Conservation (phyloP, 2,888 invertebrate species). For the Cataglyphis livida region DNA sequence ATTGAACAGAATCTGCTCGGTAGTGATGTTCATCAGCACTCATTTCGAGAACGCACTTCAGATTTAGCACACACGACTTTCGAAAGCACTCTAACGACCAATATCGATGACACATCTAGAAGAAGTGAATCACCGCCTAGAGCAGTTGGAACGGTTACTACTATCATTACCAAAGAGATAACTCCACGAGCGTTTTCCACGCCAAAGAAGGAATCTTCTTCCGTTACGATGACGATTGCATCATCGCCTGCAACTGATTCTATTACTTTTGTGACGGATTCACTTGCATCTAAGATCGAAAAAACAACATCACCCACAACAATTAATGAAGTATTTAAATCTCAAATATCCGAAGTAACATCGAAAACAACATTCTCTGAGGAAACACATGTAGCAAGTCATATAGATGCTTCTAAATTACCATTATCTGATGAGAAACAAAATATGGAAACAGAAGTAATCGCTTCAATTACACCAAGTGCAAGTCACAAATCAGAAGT, state of each 20-base stretch:
- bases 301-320: neutral
- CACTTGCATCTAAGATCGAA: neutral
- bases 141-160: slow-evolving; percentile 80
- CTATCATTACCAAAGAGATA: slow-evolving; percentile 77
- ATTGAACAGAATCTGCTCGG: slow-evolving; percentile 90
- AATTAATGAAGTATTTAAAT: slow-evolving; percentile 12
- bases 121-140: slow-evolving; percentile 50
- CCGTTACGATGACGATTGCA: slow-evolving; percentile 16
- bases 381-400: slow-evolving; percentile 16
- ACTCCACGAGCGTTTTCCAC: slow-evolving; percentile 44
- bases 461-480: neutral
- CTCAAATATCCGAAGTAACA: neutral
- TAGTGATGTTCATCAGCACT: slow-evolving; percentile 76
- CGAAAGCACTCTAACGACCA: slow-evolving; percentile 76
- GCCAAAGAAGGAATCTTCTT: slow-evolving; percentile 31
- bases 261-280: slow-evolving; percentile 12
- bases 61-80: slow-evolving; percentile 61
- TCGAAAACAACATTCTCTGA: neutral
- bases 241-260: slow-evolving; percentile 2
- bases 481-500: slow-evolving; percentile 65
- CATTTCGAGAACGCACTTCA: slow-evolving; percentile 71
- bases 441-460: slow-evolving; percentile 22
- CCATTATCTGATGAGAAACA: slow-evolving; percentile 7
- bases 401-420: neutral
- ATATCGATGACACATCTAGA: slow-evolving; percentile 57